phyloP scores from a whole-genome alignment of 2,797 vertebrate genomes.

The Ibycter americanus region DNA sequence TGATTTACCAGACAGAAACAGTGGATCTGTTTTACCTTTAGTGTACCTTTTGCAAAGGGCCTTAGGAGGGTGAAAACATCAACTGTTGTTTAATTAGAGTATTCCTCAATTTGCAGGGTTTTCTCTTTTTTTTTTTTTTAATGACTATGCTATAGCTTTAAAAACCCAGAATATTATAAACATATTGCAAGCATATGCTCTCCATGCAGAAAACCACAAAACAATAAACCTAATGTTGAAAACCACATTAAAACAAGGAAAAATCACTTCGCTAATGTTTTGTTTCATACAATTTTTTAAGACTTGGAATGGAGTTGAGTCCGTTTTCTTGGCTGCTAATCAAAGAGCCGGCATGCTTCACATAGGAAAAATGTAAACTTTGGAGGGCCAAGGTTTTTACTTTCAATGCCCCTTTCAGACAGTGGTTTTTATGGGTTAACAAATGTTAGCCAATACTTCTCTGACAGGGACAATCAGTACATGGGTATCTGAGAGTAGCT shows the following conservation, averaged over 20 bases:
- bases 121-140: background rate
- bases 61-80: background rate
- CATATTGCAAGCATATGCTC: slow-evolving; percentile 80
- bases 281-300: slow-evolving; percentile 71
- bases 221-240: slow-evolving; percentile 73
- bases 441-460: slow-evolving; percentile 5
- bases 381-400: slow-evolving; percentile 6
- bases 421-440: slow-evolving; percentile 25
- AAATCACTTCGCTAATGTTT: slow-evolving; percentile 72
- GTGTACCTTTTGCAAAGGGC: background rate
- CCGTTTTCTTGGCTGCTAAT: slow-evolving; percentile 66
- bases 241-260: slow-evolving; percentile 77
- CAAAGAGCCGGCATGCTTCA: slow-evolving; percentile 67
- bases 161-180: slow-evolving; percentile 26
- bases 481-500: background rate
- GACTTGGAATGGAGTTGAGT: slow-evolving; percentile 60
- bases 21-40: background rate
- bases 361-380: slow-evolving; percentile 59
- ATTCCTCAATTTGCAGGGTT: background rate
- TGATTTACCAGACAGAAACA: background rate
- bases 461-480: slow-evolving; percentile 27
- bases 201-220: slow-evolving; percentile 60
- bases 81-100: background rate
- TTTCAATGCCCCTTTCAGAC: slow-evolving; percentile 49
- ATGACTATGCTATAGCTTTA: slow-evolving; percentile 16